A percentile compares a stretch with the other conserved stretches of the same genome.
These are phyloP conservation scores for Brachypodius melanocephalos DNA, from an alignment of 2,113 vertebrate species.

Conservation along the genomic window DNA sequence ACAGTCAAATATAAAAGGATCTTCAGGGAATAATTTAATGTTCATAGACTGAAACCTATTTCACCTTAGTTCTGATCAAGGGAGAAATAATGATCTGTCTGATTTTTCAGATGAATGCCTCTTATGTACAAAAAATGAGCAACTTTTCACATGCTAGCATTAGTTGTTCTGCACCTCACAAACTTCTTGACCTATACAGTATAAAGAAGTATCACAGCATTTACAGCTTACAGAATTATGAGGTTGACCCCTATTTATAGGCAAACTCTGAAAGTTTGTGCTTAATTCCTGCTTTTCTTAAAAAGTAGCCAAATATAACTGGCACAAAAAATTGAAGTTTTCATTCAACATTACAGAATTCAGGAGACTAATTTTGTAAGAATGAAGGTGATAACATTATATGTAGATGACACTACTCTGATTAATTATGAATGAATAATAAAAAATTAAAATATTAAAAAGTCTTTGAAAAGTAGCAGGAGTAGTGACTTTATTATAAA, in stretches of 20 bases:
- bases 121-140: neutral
- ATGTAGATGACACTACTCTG: neutral
- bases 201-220: neutral
- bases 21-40: neutral
- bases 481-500: constrained; percentile 11
- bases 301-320: neutral
- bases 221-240: neutral
- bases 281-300: neutral
- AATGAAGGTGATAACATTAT: neutral
- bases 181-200: neutral
- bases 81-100: neutral
- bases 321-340: neutral
- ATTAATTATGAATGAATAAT: constrained; percentile 37
- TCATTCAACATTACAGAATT: neutral
- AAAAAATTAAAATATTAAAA: constrained; percentile 16
- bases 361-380: neutral
- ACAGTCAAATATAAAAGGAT: neutral
- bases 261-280: constrained; percentile 5
- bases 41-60: neutral
- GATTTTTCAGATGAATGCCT: constrained; percentile 20
- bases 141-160: neutral
- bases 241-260: neutral
- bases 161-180: neutral
- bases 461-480: neutral
- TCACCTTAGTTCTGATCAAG: neutral